These are phyloP conservation scores for Drosophila subquinaria DNA, from an alignment of 2,888 invertebrate genomes.

Conservation along the genomic window DNA sequence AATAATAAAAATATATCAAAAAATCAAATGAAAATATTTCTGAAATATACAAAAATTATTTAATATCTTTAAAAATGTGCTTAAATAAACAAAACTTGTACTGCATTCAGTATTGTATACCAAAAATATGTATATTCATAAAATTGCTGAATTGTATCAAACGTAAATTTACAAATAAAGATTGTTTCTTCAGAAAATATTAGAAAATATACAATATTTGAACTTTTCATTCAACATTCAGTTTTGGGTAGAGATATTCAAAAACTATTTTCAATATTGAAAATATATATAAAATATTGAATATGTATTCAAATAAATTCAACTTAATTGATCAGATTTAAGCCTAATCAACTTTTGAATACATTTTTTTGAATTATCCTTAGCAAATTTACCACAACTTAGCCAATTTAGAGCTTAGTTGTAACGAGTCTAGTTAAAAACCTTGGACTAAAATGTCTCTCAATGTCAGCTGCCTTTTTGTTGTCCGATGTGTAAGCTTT, in stretches of 20 bases:
- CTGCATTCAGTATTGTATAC: neutral
- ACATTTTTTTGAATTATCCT: neutral
- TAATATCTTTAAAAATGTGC: neutral
- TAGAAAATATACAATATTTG: neutral
- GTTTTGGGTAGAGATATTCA: too few species aligned
- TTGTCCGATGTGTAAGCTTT: slow-evolving; percentile 79
- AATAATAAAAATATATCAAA: too few species aligned
- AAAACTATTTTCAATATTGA: too few species aligned
- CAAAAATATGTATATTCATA: neutral
- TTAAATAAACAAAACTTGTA: neutral
- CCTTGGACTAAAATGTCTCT: neutral
- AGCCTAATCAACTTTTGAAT: neutral
- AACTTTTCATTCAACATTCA: neutral
- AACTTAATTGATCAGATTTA: neutral
- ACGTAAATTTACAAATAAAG: neutral
- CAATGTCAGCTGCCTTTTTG: neutral
- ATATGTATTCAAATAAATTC: neutral
- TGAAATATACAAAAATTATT: neutral
- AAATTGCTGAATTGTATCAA: too few species aligned
- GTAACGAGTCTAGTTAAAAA: neutral
- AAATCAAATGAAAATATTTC: neutral
- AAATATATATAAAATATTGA: too few species aligned
- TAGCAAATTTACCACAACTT: neutral
- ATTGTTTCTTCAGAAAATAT: neutral
- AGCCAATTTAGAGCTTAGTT: neutral